Base-by-base conservation (phyloP, 2,888 invertebrate species). In the Eupsilia transversa region DNA sequence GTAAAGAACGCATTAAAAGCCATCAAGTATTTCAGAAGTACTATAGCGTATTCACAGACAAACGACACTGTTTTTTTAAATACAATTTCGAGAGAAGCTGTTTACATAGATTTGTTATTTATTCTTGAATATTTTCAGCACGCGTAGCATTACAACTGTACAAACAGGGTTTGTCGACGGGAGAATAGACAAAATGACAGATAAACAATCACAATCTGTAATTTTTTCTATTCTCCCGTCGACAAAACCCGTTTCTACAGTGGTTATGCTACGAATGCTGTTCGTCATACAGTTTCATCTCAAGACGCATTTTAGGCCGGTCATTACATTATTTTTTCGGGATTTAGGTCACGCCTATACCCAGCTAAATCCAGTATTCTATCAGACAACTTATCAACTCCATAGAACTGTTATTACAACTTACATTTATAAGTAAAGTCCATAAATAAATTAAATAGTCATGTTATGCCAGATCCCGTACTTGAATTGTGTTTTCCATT, bases 351-450 rank as follows among this genome's bases (percentile, higher is more conserved):
- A 41, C 3, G 41, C 1, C 12, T 27, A 41, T 12, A 20, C 12
- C 3, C 10, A 20, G 6, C 38, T 41, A 17, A 38, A 27, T n/a
- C 17, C 5, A 4, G n/a, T 38, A 27, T 61, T 35, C n/a, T 38
- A 38, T 12, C 10, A 38, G 27, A 12, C 12, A 6, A 63, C 20
- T 17, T 20, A 56, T 5, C 20, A 3, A 20, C 27, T 20, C n/a
- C n/a, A n/a, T n/a, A n/a, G 17, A 61, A 10, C 0, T 14, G 17
- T 1, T 20, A 20, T 38, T 27, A 27, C n/a, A 61, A 63, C 20
- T 3, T 30, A 38, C 20, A 17, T 20, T 6, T 49, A 63, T 67
- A 80, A 68, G 80, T 68, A 64, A 79, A 79, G 57, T 54, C 59
- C 54, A 46, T 59, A 59, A 60, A 54, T 27, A 73, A 38, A 43